Conservation (phyloP, 2,888 invertebrate genomes). For the Cantharis flavilabris region DNA sequence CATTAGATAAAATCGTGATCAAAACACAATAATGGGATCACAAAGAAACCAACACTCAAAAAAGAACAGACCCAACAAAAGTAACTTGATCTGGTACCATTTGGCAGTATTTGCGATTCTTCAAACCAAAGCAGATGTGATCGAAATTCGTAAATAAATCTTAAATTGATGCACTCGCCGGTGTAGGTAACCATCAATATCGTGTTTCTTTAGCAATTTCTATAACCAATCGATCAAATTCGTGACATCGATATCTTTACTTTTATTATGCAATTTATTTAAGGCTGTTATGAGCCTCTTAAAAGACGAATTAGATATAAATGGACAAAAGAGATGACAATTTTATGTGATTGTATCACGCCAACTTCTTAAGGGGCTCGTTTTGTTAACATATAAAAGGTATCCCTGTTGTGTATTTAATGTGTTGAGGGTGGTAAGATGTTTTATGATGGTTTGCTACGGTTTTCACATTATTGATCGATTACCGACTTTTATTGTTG, state of each 20-base stretch:
- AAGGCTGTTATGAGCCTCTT: conserved; percentile 9
- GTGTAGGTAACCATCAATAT: conserved; percentile 17
- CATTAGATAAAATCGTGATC: conserved; percentile 4
- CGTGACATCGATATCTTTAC: conserved; percentile 29
- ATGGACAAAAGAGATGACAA: conserved; percentile 15
- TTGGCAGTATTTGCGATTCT: conserved; percentile 19
- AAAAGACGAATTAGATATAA: conserved; percentile 12
- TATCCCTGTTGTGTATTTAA: conserved; percentile 10
- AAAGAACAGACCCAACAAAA: conserved; percentile 24
- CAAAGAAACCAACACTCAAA: conserved; percentile 8
- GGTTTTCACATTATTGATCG: conserved; percentile 6
- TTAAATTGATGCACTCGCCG: conserved; percentile 26
- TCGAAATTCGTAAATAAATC: conserved; percentile 22
- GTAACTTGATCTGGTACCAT: conserved; percentile 28
- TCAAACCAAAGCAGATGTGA: conserved; percentile 25
- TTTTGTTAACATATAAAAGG: conserved; percentile 15
- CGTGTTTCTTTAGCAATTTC: conserved; percentile 18
- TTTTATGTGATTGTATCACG: conserved; percentile 30
- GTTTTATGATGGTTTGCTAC: conserved; percentile 4
- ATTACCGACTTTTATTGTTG: conserved; percentile 4
- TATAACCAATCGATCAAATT: conserved; percentile 28
- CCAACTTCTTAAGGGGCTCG: conserved; percentile 28
- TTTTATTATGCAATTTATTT: conserved; percentile 23
- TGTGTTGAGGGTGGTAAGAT: conserved; percentile 5
- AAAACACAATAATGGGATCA: conserved; percentile 7